phyloP scores from a whole-genome alignment of 2,888 invertebrate genomes.

The Rotaria magnacalcarata region DNA sequence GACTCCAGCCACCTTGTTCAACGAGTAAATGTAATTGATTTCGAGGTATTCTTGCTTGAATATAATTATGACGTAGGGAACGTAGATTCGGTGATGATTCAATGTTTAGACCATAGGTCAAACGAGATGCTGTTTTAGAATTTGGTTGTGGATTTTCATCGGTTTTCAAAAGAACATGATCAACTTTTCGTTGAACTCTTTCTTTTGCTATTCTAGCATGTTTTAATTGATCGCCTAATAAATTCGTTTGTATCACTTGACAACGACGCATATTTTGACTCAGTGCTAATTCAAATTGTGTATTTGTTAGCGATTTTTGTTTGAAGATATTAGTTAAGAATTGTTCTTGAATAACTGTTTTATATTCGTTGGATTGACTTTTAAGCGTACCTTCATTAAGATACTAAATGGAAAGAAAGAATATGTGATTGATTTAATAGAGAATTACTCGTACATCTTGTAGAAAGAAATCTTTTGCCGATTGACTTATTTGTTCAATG shows the following conservation, averaged over 20 bases:
- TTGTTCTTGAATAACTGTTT: not conserved
- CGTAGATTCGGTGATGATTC: not conserved
- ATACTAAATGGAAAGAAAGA: not conserved
- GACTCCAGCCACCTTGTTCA: not conserved
- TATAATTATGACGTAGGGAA: slow-evolving; percentile 11
- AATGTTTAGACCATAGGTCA: not conserved
- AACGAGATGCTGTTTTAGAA: not conserved
- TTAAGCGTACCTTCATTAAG: not conserved
- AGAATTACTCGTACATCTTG: not conserved
- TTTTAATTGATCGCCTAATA: not conserved
- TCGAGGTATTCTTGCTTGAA: not conserved
- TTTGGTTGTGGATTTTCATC: not conserved
- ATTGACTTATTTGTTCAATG: not conserved
- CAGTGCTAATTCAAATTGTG: not conserved
- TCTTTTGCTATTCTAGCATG: not conserved
- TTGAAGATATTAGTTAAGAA: not conserved
- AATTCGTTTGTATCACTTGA: not conserved
- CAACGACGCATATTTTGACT: not conserved
- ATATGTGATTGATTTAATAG: no score
- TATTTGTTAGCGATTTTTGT: not conserved
- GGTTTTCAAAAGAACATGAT: not conserved
- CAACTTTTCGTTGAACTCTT: slow-evolving; percentile 21
- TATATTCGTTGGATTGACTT: not conserved
- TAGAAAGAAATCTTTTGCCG: not conserved
- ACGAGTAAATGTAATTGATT: slow-evolving; percentile 10